These are phyloP conservation scores for Metallyticus violacea DNA, from an alignment of 2,888 invertebrate genomes.

Conservation along the genomic window DNA sequence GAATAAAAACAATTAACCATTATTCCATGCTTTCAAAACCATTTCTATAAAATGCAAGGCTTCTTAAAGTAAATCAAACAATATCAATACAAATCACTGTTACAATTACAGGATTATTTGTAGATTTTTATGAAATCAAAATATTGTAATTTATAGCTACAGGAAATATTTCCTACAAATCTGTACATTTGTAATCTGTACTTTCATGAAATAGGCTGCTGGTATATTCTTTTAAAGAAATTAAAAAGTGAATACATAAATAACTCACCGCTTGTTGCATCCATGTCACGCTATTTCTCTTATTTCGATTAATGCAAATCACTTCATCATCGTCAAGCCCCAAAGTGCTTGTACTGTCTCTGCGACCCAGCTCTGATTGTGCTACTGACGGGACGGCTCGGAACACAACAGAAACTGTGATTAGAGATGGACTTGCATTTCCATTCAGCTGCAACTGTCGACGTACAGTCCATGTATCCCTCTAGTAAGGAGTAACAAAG, in stretches of 20 bases:
- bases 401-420: conserved; percentile 51
- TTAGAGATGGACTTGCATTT: conserved; percentile 41
- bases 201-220: too few species aligned
- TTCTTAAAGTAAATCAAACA: too few species aligned
- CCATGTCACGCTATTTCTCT: conserved; percentile 46
- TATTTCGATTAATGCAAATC: conserved; percentile 36
- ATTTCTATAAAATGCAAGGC: too few species aligned
- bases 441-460: conserved; percentile 43
- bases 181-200: too few species aligned
- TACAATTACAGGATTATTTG: too few species aligned
- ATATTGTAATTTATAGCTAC: too few species aligned
- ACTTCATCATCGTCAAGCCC: conserved; percentile 30
- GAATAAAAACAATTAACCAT: too few species aligned
- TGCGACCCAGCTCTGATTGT: conserved; percentile 23
- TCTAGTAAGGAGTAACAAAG: too few species aligned
- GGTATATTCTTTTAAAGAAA: conserved; percentile 12
- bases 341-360: not conserved
- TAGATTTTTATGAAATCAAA: too few species aligned
- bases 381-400: conserved; percentile 48
- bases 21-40: too few species aligned
- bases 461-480: conserved; percentile 41
- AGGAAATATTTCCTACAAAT: too few species aligned
- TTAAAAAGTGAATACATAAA: not conserved
- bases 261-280: conserved; percentile 46
- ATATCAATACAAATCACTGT: too few species aligned